Evolutionary conservation across 2,797 vertebrate species (phyloP), one percentile per base, ranked within the genome.

Genomic region (Chelidonichthys spinosus): DNA sequence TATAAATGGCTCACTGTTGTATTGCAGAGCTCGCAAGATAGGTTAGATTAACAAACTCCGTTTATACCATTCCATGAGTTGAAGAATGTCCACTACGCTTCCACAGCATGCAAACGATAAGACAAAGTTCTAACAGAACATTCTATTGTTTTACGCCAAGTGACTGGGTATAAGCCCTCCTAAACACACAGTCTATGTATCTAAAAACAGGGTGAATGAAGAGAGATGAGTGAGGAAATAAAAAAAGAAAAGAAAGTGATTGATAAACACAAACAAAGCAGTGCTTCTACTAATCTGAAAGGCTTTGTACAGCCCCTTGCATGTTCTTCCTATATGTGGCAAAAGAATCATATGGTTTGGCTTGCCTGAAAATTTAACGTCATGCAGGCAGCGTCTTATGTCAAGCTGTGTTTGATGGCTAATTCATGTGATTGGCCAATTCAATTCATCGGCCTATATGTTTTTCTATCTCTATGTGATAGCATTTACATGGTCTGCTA

Each of bases 51-150:
- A 69, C 54, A 74, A 76, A 66, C 54, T 66, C 36, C 4, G 60
- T 72, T 72, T 53, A 49, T 59, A 52, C 56, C 25, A 54, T 46
- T 84, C 69, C 46, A 72, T 74, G 70, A 86, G 65, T 62, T 75
- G 77, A 80, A 83, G 43, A 85, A 84, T 74, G 85, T 50, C 67
- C 61, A 75, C 81, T 72, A 77, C 56, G 85, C 61, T 77, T 74
- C 69, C 68, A 84, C 70, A 43, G 69, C 90, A 90, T 92, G 89
- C 88, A 88, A 69, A 87, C 25, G 6, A 81, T 65, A 64, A 83
- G 61, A 87, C 56, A 75, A 58, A 72, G 60, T 47, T 72, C 35
- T 64, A 79, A 87, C 80, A 80, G 60, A 72, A 83, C 18, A 50
- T 9, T 11, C 67, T 17, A 13, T 7, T 62, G 44, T 40, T 44